Percentiles rank a stretch among this genome's conserved stretches.
Evolutionary conservation across 1,140 invertebrate species (phyloP).

Genomic region (Homalodisca vitripennis): DNA sequence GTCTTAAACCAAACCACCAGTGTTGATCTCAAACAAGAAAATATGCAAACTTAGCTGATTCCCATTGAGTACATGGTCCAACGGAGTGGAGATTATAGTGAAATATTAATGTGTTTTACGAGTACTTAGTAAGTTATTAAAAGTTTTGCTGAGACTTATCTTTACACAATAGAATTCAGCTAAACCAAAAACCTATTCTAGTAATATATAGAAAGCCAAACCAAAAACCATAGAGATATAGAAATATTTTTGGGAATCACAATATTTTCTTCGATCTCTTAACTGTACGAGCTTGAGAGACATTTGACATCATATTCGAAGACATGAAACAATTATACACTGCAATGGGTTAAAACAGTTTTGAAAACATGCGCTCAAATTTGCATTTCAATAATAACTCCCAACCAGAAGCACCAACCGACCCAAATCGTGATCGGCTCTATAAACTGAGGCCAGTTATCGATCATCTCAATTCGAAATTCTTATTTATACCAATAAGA

Average conservation of each 20-base stretch:
- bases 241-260: constrained; percentile 15
- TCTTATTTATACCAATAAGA: constrained; percentile 38
- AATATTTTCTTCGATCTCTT: constrained; percentile 16
- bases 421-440: constrained; percentile 9
- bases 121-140: neutral
- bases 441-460: constrained; percentile 17
- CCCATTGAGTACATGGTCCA: no score
- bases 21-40: no score
- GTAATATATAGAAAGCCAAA: no score
- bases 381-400: constrained; percentile 23
- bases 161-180: constrained; percentile 2
- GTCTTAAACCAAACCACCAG: no score
- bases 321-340: neutral
- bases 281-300: constrained; percentile 1
- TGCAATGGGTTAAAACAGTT: constrained; percentile 7
- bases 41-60: no score
- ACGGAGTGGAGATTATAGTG: no score
- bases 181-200: constrained; percentile 2
- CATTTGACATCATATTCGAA: neutral
- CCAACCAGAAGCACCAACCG: neutral
- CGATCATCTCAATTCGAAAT: constrained; percentile 8
- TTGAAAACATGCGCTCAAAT: neutral
- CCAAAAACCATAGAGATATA: neutral
- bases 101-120: no score
- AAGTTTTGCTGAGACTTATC: no score